Conservation (phyloP, 2,888 invertebrate genomes). For the Dynastes grantii region DNA sequence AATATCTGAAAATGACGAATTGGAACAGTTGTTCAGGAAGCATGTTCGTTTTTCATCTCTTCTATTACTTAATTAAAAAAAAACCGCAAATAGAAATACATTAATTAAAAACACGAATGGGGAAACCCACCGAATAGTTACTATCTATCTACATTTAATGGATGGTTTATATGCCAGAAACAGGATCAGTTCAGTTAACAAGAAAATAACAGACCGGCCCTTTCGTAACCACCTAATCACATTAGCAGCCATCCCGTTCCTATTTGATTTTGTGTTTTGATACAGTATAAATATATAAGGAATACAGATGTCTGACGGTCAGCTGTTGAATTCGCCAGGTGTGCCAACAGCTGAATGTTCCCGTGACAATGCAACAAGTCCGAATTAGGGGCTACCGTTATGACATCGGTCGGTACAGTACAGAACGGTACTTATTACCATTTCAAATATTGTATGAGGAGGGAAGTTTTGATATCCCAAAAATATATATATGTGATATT, state of each 20-base stretch:
- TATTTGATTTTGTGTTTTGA: conserved; percentile 50
- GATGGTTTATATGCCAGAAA: conserved; percentile 17
- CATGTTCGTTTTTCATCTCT: too few relatives aligned
- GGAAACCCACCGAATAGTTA: conserved; percentile 10
- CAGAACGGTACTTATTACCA: conserved; percentile 49
- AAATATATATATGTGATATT: not conserved
- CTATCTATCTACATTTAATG: conserved; percentile 22
- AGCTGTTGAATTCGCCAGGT: conserved; percentile 60
- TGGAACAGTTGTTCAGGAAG: too few relatives aligned
- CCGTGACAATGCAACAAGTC: conserved; percentile 59
- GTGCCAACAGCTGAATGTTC: conserved; percentile 58
- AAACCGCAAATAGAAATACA: conserved; percentile 30
- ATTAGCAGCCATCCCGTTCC: conserved; percentile 43
- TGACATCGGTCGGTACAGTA: conserved; percentile 43
- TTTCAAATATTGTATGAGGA: conserved; percentile 37
- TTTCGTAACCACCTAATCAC: conserved; percentile 44
- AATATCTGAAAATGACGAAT: too few relatives aligned
- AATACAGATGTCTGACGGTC: conserved; percentile 54
- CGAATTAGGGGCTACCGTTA: conserved; percentile 53
- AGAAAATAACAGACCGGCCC: conserved; percentile 41
- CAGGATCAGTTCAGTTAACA: conserved; percentile 39
- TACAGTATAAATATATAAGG: conserved; percentile 46
- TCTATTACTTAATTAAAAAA: conserved; percentile 31
- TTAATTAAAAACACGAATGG: conserved; percentile 39
- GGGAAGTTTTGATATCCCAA: conserved; percentile 35